These are phyloP conservation scores for Pyrgus malvae DNA, from an alignment of 2,888 invertebrate genomes.

Conservation along the genomic window DNA sequence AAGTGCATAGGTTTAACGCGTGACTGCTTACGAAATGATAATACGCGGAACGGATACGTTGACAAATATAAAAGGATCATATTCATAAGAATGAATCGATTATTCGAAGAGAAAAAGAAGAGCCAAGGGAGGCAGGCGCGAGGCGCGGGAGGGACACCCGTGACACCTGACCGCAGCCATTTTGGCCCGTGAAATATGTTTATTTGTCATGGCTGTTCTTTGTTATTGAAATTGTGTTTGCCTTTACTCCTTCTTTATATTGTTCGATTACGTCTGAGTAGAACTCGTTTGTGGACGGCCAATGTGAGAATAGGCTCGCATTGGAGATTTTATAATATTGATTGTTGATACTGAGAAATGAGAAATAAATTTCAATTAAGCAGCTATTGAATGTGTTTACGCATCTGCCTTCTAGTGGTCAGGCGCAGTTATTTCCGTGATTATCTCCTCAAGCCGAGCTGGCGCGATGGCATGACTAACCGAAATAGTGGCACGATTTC, in stretches of 20 bases:
- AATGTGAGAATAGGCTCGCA: slow-evolving; percentile 71
- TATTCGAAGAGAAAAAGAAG: slow-evolving; percentile 68
- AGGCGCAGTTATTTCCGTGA: slow-evolving; percentile 65
- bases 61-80: slow-evolving; percentile 58
- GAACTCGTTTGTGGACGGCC: slow-evolving; percentile 75
- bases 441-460: slow-evolving; percentile 62
- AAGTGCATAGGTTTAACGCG: background rate
- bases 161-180: slow-evolving; percentile 82
- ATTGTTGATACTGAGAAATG: slow-evolving; percentile 81
- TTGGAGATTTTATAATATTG: slow-evolving; percentile 75
- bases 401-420: slow-evolving; percentile 48
- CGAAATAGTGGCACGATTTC: slow-evolving; percentile 53
- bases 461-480: slow-evolving; percentile 49
- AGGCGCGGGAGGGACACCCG: slow-evolving; percentile 50
- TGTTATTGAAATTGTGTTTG: slow-evolving; percentile 82
- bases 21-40: background rate
- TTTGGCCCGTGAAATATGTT: slow-evolving; percentile 81
- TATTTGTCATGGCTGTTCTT: slow-evolving; percentile 79
- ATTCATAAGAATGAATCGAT: slow-evolving; percentile 75
- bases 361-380: slow-evolving; percentile 81
- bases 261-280: slow-evolving; percentile 76
- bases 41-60: slow-evolving; percentile 32
- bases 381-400: slow-evolving; percentile 66
- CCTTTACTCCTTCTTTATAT: slow-evolving; percentile 81
- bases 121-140: slow-evolving; percentile 38